phyloP scores from a whole-genome alignment of 2,797 vertebrate genomes.

The Paguma larvata region DNA sequence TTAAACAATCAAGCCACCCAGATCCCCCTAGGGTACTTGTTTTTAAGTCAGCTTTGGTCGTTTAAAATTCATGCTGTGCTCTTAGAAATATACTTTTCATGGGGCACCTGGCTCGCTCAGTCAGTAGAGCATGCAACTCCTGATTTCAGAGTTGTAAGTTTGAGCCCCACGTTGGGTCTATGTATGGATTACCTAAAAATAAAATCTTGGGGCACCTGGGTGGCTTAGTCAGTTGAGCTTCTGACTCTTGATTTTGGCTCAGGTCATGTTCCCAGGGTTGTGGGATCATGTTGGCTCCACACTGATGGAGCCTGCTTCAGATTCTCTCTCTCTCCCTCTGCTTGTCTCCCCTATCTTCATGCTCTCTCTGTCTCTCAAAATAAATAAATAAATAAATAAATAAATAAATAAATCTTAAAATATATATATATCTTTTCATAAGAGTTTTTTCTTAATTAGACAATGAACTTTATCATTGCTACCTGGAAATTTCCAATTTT shows the following conservation, averaged over 20 bases:
- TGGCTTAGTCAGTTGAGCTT: too few species aligned
- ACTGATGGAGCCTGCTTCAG: too few species aligned
- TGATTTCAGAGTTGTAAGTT: background rate
- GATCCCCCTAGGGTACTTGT: background rate
- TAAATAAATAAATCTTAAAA: too few species aligned
- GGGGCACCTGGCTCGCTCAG: background rate
- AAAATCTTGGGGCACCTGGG: background rate
- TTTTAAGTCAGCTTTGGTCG: slow-evolving; percentile 51
- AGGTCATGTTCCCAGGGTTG: too few species aligned
- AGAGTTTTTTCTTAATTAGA: slow-evolving; percentile 70
- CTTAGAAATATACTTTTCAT: slow-evolving; percentile 71
- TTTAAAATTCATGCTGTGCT: slow-evolving; percentile 62
- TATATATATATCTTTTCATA: background rate
- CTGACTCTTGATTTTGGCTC: too few species aligned
- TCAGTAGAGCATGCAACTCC: background rate
- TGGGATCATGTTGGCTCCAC: too few species aligned
- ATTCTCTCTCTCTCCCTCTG: too few species aligned
- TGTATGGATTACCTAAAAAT: background rate
- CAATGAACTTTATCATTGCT: slow-evolving; percentile 74
- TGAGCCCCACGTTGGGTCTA: background rate
- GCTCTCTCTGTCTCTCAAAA: too few species aligned
- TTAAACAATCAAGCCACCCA: too few species aligned
- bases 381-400: too few species aligned
- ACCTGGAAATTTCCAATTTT: slow-evolving; percentile 77
- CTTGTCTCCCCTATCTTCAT: too few species aligned